Evolutionary conservation across 92 coral and sea anemone species (phyloP).

Genomic region (Umimayanthus chanpuru): DNA sequence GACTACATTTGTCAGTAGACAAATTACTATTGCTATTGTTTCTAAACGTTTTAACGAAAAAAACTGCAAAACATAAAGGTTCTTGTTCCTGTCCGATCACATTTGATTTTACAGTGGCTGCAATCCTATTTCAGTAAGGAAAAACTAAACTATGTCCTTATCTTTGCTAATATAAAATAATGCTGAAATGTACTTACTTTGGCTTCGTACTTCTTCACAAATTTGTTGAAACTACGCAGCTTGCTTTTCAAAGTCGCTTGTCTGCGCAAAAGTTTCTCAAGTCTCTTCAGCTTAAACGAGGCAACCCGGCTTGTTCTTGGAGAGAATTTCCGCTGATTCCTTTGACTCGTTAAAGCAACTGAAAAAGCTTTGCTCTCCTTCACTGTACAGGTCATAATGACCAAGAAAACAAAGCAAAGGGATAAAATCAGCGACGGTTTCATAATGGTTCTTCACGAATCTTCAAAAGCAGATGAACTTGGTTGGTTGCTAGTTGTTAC

Average conservation of each 20-base stretch:
- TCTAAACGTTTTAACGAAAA: too few species aligned
- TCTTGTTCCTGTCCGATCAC: too few species aligned
- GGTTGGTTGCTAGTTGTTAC: not conserved
- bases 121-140: not conserved
- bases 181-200: not conserved
- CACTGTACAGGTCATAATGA: slow-evolving; percentile 7
- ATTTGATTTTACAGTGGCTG: too few species aligned
- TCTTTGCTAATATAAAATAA: too few species aligned
- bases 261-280: not conserved
- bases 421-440: slow-evolving; percentile 6
- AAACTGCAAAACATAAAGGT: too few species aligned
- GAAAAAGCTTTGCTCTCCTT: slow-evolving; percentile 4
- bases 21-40: too few species aligned
- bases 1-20: too few species aligned
- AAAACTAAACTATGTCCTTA: not conserved
- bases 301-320: slow-evolving; percentile 20
- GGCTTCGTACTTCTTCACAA: slow-evolving; percentile 35
- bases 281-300: not conserved
- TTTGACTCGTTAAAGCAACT: not conserved
- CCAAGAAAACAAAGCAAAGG: not conserved
- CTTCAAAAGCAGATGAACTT: not conserved
- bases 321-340: not conserved
- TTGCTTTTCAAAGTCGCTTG: not conserved
- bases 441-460: not conserved
- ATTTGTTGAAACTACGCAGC: slow-evolving; percentile 21